These are phyloP conservation scores for Psylliodes chrysocephalus DNA, from an alignment of 2,888 invertebrate genomes.

Conservation along the genomic window DNA sequence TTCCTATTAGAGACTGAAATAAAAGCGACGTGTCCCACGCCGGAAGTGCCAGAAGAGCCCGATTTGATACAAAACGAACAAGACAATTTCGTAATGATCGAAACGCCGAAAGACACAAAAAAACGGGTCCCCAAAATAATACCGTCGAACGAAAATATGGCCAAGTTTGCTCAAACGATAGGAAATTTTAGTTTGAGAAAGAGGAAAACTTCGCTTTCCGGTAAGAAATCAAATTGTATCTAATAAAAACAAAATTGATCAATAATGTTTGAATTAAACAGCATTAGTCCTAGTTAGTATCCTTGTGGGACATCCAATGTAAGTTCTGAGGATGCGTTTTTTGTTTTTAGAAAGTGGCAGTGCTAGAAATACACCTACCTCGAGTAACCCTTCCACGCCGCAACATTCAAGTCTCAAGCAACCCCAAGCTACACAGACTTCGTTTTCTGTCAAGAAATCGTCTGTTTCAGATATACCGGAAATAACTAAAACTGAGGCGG, in stretches of 20 bases:
- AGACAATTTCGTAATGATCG: conserved; percentile 55
- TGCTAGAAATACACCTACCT: conserved; percentile 69
- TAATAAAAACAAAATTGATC: not conserved
- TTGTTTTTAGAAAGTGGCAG: conserved; percentile 52
- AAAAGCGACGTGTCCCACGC: conserved; percentile 51
- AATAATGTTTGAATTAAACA: conserved; percentile 42
- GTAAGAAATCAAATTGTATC: conserved; percentile 53
- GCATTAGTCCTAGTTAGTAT: conserved; percentile 46
- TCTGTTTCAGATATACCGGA: conserved; percentile 60
- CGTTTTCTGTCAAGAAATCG: conserved; percentile 54
- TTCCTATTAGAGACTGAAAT: conserved; percentile 29
- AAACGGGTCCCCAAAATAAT: conserved; percentile 64
- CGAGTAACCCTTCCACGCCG: conserved; percentile 70
- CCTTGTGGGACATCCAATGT: too few species aligned
- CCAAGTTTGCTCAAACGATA: conserved; percentile 62
- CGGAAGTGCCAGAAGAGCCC: conserved; percentile 59
- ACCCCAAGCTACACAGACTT: conserved; percentile 39
- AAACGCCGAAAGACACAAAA: conserved; percentile 47
- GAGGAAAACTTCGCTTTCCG: conserved; percentile 67
- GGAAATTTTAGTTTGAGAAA: conserved; percentile 70
- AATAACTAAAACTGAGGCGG: conserved; percentile 53
- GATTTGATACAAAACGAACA: conserved; percentile 59
- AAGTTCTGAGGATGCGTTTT: too few species aligned
- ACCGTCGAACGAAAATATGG: conserved; percentile 63
- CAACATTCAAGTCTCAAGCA: conserved; percentile 58